Conservation (phyloP, 2,797 vertebrate genomes). For the Rhadinocentrus ornatus region DNA sequence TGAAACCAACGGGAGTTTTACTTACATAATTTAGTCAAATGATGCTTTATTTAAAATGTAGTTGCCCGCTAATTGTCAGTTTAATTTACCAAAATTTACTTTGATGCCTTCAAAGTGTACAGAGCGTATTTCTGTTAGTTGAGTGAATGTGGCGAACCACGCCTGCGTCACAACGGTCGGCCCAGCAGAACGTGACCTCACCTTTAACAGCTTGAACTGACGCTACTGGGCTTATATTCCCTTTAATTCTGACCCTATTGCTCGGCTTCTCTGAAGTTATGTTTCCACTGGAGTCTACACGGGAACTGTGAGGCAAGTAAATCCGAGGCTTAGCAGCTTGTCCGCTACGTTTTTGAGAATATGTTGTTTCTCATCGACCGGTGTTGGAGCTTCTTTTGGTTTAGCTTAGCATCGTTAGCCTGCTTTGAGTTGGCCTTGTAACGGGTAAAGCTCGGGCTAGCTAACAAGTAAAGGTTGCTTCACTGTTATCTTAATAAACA, state of each 20-base stretch:
- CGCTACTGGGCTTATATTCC: conserved; percentile 48
- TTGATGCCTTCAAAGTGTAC: too few species aligned
- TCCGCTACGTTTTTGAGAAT: background rate
- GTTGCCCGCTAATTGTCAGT: too few species aligned
- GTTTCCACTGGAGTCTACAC: conserved; percentile 22
- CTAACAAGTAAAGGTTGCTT: conserved; percentile 3
- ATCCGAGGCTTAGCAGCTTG: background rate
- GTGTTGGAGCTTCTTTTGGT: background rate
- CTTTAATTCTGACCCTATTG: conserved; percentile 54
- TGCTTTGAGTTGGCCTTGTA: conserved; percentile 34
- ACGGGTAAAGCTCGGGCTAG: conserved; percentile 42
- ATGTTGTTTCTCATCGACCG: background rate
- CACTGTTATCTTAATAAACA: background rate
- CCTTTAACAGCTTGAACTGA: conserved; percentile 61
- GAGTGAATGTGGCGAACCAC: background rate
- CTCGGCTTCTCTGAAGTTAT: conserved; percentile 37
- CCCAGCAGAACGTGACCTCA: conserved; percentile 34
- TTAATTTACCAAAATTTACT: too few species aligned
- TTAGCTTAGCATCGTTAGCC: conserved; percentile 69
- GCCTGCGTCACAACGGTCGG: conserved; percentile 21
- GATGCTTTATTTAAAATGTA: too few species aligned
- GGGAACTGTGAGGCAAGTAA: conserved; percentile 21
- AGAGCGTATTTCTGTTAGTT: too few species aligned
- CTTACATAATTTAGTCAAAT: too few species aligned
- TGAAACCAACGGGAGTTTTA: too few species aligned